Conservation (phyloP, 2,113 vertebrate species). For the Peromyscus polionotus region DNA sequence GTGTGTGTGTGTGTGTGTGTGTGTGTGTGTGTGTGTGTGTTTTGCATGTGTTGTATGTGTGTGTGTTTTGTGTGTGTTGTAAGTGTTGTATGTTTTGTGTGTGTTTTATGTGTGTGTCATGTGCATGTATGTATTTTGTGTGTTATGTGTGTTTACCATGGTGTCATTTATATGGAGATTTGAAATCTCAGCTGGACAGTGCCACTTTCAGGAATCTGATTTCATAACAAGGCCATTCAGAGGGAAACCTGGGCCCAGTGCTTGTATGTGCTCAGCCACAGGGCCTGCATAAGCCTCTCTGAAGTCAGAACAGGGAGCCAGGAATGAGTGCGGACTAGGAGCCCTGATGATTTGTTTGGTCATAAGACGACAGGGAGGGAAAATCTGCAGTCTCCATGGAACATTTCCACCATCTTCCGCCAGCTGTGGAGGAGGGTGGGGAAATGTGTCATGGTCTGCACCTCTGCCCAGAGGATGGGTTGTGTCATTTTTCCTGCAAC, state of each 20-base stretch:
- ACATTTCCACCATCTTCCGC: constrained; percentile 48
- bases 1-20: neutral
- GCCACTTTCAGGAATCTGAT: neutral
- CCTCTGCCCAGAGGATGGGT: constrained; percentile 74
- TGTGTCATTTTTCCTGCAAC: constrained; percentile 76
- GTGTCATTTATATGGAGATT: neutral
- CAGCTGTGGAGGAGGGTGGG: constrained; percentile 58
- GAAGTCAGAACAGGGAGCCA: neutral
- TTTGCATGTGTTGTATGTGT: neutral
- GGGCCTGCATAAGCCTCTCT: neutral
- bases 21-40: no score
- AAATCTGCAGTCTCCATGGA: constrained; percentile 59
- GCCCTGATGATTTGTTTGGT: neutral
- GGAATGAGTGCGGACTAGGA: neutral
- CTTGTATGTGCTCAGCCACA: neutral
- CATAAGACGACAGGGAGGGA: neutral
- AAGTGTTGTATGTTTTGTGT: no score
- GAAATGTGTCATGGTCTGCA: constrained; percentile 72
- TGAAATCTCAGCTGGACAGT: neutral
- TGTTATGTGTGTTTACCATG: neutral
- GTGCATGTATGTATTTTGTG: neutral
- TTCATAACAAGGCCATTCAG: neutral
- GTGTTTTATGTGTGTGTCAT: neutral
- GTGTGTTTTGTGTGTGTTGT: neutral
- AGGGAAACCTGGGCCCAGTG: neutral